Percentiles rank a stretch among this genome's conserved stretches.
These are phyloP conservation scores for Emydura subglobosa DNA, from an alignment of 2,113 vertebrate species.

Conservation along the genomic window DNA sequence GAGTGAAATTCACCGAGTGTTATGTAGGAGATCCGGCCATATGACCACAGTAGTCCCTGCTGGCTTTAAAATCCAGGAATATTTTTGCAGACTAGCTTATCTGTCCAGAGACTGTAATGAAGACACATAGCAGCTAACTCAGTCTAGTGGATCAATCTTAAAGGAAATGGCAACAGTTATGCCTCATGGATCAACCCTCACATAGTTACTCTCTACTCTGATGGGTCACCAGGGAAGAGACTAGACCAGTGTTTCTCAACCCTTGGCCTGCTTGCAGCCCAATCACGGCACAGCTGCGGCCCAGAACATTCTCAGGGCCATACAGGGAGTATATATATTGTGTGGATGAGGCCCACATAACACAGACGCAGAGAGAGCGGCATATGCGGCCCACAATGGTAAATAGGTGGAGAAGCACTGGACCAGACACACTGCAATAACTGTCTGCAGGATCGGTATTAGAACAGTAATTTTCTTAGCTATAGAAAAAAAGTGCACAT, in stretches of 20 bases:
- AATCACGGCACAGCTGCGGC: no score
- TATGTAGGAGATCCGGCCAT: background rate
- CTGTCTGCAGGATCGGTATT: background rate
- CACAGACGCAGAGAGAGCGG: no score
- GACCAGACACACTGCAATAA: background rate
- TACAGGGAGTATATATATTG: no score
- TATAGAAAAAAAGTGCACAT: background rate
- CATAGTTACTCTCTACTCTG: background rate
- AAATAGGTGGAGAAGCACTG: no score
- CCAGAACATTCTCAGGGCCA: no score
- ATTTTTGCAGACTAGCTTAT: background rate
- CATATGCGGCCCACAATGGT: no score
- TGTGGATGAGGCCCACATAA: no score
- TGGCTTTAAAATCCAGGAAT: background rate
- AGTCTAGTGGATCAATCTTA: background rate
- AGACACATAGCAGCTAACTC: background rate
- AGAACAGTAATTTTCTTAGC: background rate
- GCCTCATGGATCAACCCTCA: background rate
- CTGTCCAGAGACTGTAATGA: no score
- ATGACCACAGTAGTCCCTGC: background rate
- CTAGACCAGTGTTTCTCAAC: no score
- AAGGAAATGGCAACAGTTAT: background rate
- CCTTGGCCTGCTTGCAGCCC: no score
- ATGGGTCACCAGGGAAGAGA: background rate
- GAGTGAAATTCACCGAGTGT: background rate